Evolutionary conservation across 2,797 vertebrate genomes (phyloP).

Genomic region (Phrynocephalus guinanensis): DNA sequence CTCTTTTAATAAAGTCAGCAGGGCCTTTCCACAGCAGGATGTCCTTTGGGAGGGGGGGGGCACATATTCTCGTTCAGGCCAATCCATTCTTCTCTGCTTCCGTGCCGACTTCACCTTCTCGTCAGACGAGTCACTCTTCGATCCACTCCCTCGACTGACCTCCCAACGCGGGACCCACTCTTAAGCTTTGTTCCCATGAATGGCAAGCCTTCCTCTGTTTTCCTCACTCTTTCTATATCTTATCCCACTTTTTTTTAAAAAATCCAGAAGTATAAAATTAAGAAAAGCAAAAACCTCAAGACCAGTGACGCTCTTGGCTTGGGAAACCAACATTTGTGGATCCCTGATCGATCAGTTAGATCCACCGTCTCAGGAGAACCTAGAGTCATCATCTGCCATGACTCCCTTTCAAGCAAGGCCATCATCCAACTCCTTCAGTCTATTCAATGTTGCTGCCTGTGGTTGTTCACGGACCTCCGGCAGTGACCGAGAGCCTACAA

Average conservation of each 20-base stretch:
- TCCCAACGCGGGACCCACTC: not conserved
- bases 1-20: not conserved
- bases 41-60: no score
- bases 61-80: not conserved
- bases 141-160: not conserved
- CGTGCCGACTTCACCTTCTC: not conserved
- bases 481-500: not conserved
- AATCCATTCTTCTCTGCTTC: not conserved
- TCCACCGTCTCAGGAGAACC: constrained; percentile 3
- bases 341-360: not conserved
- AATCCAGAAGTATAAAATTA: not conserved
- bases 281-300: not conserved
- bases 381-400: not conserved
- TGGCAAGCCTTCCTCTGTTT: no score
- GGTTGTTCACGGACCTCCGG: no score
- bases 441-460: not conserved
- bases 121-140: not conserved
- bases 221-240: not conserved
- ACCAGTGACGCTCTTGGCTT: not conserved
- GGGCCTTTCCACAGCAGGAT: not conserved
- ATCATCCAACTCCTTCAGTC: not conserved
- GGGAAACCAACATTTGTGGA: no score
- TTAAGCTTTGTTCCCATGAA: not conserved
- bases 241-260: not conserved
- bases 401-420: not conserved